Evolutionary conservation across 1,140 invertebrate species (phyloP).

Genomic region (Geopemphigus sp.): DNA sequence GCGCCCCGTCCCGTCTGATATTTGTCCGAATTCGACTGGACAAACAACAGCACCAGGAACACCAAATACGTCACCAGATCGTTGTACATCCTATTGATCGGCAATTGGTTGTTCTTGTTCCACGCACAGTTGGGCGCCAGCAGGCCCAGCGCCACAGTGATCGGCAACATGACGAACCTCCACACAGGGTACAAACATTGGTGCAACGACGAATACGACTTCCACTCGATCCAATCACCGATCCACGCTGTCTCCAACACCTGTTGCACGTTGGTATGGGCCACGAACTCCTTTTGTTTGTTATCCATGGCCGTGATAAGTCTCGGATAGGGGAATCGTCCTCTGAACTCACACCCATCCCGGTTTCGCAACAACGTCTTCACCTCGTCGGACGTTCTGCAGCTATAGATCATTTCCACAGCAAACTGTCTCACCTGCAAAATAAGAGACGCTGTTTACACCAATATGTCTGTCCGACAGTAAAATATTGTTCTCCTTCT

Average conservation of each 20-base stretch:
- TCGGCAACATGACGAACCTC: slow-evolving; percentile 57
- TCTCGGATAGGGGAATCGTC: slow-evolving; percentile 60
- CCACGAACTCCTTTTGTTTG: slow-evolving; percentile 72
- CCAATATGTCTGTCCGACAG: no score
- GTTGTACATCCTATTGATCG: slow-evolving; percentile 62
- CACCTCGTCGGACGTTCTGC: slow-evolving; percentile 67
- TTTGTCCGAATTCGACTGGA: slow-evolving; percentile 61
- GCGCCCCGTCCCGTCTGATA: slow-evolving; percentile 56
- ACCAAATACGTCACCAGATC: slow-evolving; percentile 63
- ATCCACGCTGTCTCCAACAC: slow-evolving; percentile 59
- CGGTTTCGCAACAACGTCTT: slow-evolving; percentile 64
- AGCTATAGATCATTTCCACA: slow-evolving; percentile 63
- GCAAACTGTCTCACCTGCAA: slow-evolving; percentile 64
- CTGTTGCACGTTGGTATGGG: slow-evolving; percentile 72
- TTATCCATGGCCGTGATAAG: slow-evolving; percentile 69
- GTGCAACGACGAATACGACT: slow-evolving; percentile 55
- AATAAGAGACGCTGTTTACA: no score
- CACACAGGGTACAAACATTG: slow-evolving; percentile 56
- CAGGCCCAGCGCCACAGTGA: slow-evolving; percentile 58
- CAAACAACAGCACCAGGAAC: slow-evolving; percentile 64
- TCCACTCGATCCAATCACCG: slow-evolving; percentile 62
- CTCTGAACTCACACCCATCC: slow-evolving; percentile 55
- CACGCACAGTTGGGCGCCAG: slow-evolving; percentile 55
- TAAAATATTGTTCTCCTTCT: no score
- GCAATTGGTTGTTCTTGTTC: slow-evolving; percentile 58